Conservation (phyloP, 2,888 invertebrate species). For the Andricus quercusramuli region DNA sequence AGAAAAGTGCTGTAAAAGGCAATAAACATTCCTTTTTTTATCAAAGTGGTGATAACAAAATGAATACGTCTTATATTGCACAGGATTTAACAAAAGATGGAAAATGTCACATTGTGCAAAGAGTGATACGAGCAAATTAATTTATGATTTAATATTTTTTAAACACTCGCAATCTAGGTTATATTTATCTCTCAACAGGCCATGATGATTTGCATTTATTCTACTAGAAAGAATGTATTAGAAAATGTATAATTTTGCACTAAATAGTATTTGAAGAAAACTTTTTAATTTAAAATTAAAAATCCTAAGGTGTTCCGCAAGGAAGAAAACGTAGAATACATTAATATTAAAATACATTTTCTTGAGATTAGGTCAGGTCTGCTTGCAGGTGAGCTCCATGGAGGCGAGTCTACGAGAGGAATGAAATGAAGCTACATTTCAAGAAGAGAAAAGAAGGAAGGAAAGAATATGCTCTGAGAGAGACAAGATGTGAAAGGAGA, state of each 20-base stretch:
- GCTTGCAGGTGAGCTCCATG: conserved; percentile 13
- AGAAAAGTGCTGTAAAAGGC: not conserved
- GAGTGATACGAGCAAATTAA: no score
- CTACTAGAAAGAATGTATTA: not conserved
- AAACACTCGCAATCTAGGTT: no score
- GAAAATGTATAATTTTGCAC: not conserved
- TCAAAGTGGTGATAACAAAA: conserved; percentile 1
- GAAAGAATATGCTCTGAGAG: conserved; percentile 13
- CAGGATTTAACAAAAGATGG: not conserved
- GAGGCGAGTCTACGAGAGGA: conserved; percentile 14
- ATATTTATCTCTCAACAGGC: no score
- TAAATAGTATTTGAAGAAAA: not conserved
- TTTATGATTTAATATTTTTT: no score
- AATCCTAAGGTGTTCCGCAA: not conserved
- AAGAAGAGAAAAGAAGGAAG: conserved; percentile 2
- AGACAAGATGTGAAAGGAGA: conserved; percentile 43
- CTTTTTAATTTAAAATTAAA: not conserved
- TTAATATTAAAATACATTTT: not conserved
- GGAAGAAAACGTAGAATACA: not conserved
- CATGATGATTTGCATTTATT: not conserved
- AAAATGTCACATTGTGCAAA: no score
- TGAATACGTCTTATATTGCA: not conserved
- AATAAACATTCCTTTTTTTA: not conserved
- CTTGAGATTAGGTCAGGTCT: conserved; percentile 16
- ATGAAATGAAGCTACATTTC: conserved; percentile 28